Conservation (phyloP, 2,113 vertebrate genomes). For the Scortum barcoo region DNA sequence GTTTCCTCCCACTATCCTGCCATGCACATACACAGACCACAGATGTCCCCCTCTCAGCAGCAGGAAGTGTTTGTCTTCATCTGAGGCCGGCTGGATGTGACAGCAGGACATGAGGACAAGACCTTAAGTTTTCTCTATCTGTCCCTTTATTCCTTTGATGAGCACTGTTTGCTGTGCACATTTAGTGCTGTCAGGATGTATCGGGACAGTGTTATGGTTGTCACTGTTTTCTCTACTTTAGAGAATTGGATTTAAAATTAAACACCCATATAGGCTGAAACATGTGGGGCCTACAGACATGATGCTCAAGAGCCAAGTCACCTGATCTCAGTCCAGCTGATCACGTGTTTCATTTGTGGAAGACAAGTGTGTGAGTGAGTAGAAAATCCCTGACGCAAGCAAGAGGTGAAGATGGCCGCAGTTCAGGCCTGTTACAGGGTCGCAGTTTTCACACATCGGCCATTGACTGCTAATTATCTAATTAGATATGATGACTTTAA, state of each 20-base stretch:
- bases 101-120: conserved; percentile 58
- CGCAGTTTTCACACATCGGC: background rate
- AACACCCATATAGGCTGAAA: background rate
- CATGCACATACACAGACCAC: conserved; percentile 17
- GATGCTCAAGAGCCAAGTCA: background rate
- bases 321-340: conserved; percentile 9
- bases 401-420: conserved; percentile 24
- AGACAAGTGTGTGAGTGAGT: background rate
- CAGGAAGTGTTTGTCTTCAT: conserved; percentile 67
- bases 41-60: conserved; percentile 52
- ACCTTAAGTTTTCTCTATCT: conserved; percentile 52
- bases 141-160: conserved; percentile 51
- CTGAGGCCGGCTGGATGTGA: conserved; percentile 50
- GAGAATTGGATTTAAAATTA: background rate
- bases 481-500: background rate
- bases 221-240: background rate
- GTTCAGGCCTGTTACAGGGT: conserved; percentile 9
- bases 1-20: background rate
- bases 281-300: too few relatives aligned
- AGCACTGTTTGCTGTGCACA: background rate
- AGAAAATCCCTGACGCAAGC: conserved; percentile 14
- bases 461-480: background rate
- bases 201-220: background rate
- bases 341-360: conserved; percentile 18
- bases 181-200: background rate